These are phyloP conservation scores for Phoeniculus purpureus DNA, from an alignment of 2,797 vertebrate species.

Conservation along the genomic window DNA sequence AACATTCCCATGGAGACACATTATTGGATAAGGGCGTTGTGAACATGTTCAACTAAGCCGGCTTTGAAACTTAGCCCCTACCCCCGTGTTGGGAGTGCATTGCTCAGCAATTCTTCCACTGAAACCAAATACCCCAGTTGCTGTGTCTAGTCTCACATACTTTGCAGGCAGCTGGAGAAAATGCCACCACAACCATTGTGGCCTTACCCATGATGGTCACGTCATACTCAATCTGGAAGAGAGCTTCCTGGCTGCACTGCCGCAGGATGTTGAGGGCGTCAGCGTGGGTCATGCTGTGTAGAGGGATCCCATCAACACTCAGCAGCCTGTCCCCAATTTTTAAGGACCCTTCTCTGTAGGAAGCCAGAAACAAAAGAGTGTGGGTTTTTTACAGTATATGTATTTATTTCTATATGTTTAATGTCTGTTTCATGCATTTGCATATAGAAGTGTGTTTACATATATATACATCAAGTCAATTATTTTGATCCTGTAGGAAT, in stretches of 20 bases:
- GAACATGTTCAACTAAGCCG: not conserved
- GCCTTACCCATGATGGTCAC: constrained; percentile 90
- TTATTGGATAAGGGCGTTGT: not conserved
- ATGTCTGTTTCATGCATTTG: not conserved
- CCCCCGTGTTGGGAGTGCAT: not conserved
- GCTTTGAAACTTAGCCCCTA: not conserved
- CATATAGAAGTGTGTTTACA: fast-evolving
- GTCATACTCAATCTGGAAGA: constrained; percentile 96
- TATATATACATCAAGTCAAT: not conserved
- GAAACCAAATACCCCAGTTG: not conserved
- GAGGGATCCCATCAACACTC: constrained; percentile 89
- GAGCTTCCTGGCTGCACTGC: constrained; percentile 91
- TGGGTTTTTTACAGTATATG: not conserved
- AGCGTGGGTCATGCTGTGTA: constrained; percentile 87
- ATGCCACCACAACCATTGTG: not conserved
- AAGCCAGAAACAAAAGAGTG: not conserved
- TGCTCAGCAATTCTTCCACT: not conserved
- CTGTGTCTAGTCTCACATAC: not conserved
- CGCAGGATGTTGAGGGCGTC: constrained; percentile 87
- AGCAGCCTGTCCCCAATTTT: constrained; percentile 91
- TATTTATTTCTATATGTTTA: not conserved
- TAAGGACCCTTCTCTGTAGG: constrained; percentile 90
- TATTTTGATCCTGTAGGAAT: not conserved
- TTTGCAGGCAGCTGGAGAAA: not conserved
- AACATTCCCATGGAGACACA: not conserved